phyloP scores from a whole-genome alignment of 2,888 invertebrate genomes.

The Caenorhabditis drosophilae region DNA sequence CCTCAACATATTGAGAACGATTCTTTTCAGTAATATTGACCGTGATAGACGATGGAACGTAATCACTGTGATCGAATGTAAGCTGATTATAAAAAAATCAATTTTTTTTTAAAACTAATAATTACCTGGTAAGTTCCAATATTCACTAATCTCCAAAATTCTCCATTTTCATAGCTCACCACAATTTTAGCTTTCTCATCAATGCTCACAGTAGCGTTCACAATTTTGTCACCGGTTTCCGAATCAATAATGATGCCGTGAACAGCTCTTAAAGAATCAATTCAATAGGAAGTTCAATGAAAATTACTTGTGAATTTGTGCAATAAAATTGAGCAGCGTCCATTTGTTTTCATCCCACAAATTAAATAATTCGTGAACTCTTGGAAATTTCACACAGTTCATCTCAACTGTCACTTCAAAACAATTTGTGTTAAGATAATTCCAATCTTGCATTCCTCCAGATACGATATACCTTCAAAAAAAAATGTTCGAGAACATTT shows the following conservation, averaged over 20 bases:
- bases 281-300: not conserved
- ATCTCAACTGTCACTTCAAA: conserved; percentile 93
- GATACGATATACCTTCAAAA: conserved; percentile 68
- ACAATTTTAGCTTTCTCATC: conserved; percentile 82
- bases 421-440: conserved; percentile 87
- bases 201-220: conserved; percentile 80
- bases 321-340: conserved; percentile 82
- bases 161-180: conserved; percentile 81
- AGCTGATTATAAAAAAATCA: too few species aligned
- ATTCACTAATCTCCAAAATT: conserved; percentile 89
- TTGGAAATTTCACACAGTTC: conserved; percentile 89
- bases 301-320: conserved; percentile 76
- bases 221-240: conserved; percentile 75
- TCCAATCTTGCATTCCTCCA: conserved; percentile 99
- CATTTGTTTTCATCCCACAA: conserved; percentile 90
- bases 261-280: conserved; percentile 52
- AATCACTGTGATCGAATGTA: conserved; percentile 58
- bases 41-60: conserved; percentile 37
- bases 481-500: too few species aligned
- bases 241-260: conserved; percentile 82
- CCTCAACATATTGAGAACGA: conserved; percentile 29
- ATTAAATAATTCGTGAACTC: conserved; percentile 76
- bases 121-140: conserved; percentile 89
- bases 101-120: too few species aligned
- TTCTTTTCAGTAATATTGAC: conserved; percentile 39